phyloP scores from a whole-genome alignment of 1,140 invertebrate species.

The Globodera rostochiensis region DNA sequence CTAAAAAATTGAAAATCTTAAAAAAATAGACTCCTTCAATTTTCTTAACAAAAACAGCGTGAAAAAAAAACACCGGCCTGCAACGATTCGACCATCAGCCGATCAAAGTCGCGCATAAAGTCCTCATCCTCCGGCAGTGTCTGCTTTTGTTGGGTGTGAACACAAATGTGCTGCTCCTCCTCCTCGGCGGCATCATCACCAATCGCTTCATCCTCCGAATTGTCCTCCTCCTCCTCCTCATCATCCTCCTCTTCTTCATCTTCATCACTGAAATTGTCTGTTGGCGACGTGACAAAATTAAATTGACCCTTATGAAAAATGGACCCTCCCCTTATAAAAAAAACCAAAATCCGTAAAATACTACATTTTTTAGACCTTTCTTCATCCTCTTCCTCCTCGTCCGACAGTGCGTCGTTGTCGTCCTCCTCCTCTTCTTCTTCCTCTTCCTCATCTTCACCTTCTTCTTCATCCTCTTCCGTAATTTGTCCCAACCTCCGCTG shows the following conservation, averaged over 20 bases:
- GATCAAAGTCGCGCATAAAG: conserved; percentile 53
- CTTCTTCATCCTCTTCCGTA: conserved; percentile 42
- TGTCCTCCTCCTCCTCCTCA: conserved; percentile 25
- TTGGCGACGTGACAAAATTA: no score
- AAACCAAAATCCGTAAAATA: no score
- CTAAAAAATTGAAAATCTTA: conserved; percentile 33
- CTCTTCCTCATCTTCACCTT: conserved; percentile 30
- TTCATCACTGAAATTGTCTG: conserved; percentile 16
- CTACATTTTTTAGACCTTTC: neutral
- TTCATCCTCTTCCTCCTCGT: conserved; percentile 23
- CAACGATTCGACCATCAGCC: conserved; percentile 45
- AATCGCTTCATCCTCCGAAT: conserved; percentile 24
- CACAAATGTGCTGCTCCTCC: conserved; percentile 36
- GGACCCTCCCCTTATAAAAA: no score
- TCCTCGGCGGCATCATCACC: conserved; percentile 29
- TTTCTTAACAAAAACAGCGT: neutral
- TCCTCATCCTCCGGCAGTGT: conserved; percentile 46
- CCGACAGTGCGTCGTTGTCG: neutral
- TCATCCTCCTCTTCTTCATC: conserved; percentile 40
- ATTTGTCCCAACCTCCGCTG: conserved; percentile 29
- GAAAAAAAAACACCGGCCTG: conserved; percentile 21
- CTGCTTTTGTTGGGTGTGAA: conserved; percentile 38
- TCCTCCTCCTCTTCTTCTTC: conserved; percentile 34
- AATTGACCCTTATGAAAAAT: no score
- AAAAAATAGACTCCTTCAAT: conserved; percentile 14